Conservation (phyloP, 1,140 invertebrate species). For the Pinna nobilis region DNA sequence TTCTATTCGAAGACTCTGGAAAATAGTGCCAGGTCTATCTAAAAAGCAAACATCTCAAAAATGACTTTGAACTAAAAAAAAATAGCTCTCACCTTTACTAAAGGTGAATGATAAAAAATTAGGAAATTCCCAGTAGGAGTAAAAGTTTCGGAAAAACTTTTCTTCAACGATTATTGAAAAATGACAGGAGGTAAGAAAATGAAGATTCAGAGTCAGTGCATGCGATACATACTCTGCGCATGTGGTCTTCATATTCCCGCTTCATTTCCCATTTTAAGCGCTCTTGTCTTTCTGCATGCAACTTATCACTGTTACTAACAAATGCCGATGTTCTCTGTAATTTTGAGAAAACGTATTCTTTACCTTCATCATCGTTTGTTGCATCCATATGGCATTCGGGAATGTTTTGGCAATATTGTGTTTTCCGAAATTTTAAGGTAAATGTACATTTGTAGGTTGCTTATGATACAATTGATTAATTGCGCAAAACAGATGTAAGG, state of each 20-base stretch:
- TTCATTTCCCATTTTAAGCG: slow-evolving; percentile 22
- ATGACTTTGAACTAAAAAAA: too few relatives aligned
- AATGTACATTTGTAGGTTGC: neutral
- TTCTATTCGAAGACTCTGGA: too few relatives aligned
- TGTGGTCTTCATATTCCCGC: slow-evolving; percentile 31
- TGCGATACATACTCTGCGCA: slow-evolving; percentile 25
- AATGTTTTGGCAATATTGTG: neutral
- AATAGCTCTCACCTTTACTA: too few relatives aligned
- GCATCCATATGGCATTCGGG: neutral
- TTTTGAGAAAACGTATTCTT: neutral
- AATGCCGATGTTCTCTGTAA: slow-evolving; percentile 33
- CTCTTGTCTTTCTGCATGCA: slow-evolving; percentile 16
- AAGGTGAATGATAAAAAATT: too few relatives aligned
- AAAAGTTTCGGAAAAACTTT: too few relatives aligned
- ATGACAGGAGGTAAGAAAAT: too few relatives aligned
- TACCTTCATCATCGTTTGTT: neutral
- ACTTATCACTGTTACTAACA: slow-evolving; percentile 34
- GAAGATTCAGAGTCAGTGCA: slow-evolving; percentile 7
- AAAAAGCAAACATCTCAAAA: too few relatives aligned
- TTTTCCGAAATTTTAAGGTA: neutral
- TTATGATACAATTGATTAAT: neutral
- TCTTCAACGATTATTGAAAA: too few relatives aligned
- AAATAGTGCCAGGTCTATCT: too few relatives aligned
- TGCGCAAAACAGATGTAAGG: neutral
- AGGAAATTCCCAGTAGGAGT: too few relatives aligned